Conservation (phyloP, 2,888 invertebrate genomes). For the Panzeria rudis region DNA sequence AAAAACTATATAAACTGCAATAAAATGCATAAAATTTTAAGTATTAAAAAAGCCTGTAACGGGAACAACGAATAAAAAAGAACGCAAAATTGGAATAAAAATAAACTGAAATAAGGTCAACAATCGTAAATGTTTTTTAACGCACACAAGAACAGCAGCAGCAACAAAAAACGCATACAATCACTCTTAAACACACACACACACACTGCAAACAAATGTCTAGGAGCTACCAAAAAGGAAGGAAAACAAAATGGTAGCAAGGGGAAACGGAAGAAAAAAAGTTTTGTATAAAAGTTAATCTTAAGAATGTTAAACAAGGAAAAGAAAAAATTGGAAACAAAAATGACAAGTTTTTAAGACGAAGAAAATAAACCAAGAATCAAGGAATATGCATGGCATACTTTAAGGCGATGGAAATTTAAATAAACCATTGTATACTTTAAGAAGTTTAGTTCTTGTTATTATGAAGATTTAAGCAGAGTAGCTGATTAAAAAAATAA, state of each 20-base stretch:
- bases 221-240: constrained; percentile 17
- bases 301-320: constrained; percentile 66
- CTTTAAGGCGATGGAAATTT: constrained; percentile 59
- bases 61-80: constrained; percentile 30
- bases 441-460: constrained; percentile 49
- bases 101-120: constrained; percentile 69
- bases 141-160: constrained; percentile 25
- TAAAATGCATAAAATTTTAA: constrained; percentile 70
- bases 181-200: constrained; percentile 3
- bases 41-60: constrained; percentile 43
- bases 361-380: constrained; percentile 12
- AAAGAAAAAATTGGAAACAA: constrained; percentile 40
- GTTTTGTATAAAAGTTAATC: constrained; percentile 65
- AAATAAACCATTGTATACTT: constrained; percentile 56
- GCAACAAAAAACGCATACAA: constrained; percentile 5
- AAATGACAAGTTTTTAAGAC: constrained; percentile 52
- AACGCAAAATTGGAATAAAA: constrained; percentile 31
- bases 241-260: constrained; percentile 8
- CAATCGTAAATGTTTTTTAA: constrained; percentile 70
- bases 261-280: constrained; percentile 2
- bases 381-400: constrained; percentile 52
- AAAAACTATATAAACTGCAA: constrained; percentile 65
- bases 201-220: background rate
- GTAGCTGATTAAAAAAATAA: background rate
- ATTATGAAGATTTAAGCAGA: constrained; percentile 26